These are phyloP conservation scores for Lacerta agilis DNA, from an alignment of 2,797 vertebrate species.

Conservation along the genomic window DNA sequence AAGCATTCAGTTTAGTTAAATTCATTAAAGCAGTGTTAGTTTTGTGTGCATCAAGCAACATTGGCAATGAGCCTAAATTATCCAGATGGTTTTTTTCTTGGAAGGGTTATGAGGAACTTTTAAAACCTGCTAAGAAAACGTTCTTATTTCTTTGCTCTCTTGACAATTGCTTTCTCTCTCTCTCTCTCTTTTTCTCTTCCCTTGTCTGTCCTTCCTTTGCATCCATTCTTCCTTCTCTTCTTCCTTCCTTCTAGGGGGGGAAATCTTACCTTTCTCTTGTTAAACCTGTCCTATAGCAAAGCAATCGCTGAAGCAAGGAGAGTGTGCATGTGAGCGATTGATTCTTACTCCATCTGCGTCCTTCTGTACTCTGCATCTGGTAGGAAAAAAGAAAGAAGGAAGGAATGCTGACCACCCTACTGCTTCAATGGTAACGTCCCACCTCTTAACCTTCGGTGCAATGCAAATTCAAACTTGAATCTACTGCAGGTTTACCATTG, in stretches of 20 bases:
- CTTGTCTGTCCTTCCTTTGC: constrained; percentile 72
- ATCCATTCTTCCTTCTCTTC: constrained; percentile 61
- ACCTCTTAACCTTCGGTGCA: constrained; percentile 69
- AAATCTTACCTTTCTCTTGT: constrained; percentile 78
- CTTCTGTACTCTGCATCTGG: constrained; percentile 77
- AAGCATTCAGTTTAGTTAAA: constrained; percentile 5
- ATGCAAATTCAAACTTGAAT: constrained; percentile 44
- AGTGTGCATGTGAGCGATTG: constrained; percentile 75
- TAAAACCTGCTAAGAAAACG: constrained; percentile 50
- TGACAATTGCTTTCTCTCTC: constrained; percentile 73
- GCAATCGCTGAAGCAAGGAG: constrained; percentile 76
- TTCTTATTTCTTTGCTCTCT: constrained; percentile 71
- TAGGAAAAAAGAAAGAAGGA: constrained; percentile 78
- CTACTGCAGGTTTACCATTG: constrained; percentile 45
- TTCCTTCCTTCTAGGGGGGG: constrained; percentile 72
- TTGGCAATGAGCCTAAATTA: neutral
- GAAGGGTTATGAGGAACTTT: neutral
- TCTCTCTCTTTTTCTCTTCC: constrained; percentile 46
- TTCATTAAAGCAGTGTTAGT: neutral
- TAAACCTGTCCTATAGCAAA: constrained; percentile 86
- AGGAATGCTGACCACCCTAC: constrained; percentile 71
- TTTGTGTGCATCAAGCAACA: neutral
- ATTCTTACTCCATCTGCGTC: constrained; percentile 76
- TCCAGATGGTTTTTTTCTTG: neutral
- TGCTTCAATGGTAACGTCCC: constrained; percentile 78